Percentiles rank a stretch among this genome's conserved stretches.
These are phyloP conservation scores for Caenorhabditis briggsae DNA, from an alignment of 1,140 invertebrate species.

Conservation along the genomic window DNA sequence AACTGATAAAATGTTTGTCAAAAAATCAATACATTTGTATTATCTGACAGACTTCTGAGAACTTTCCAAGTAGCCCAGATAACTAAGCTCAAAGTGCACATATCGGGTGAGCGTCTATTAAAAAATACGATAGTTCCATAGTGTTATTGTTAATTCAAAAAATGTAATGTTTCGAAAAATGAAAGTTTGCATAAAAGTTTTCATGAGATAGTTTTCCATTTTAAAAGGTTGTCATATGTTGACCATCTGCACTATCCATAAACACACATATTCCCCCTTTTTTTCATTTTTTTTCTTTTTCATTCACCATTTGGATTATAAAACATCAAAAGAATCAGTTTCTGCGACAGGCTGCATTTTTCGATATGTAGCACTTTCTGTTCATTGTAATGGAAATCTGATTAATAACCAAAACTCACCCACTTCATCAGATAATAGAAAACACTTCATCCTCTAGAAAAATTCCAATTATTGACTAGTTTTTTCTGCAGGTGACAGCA, in stretches of 20 bases:
- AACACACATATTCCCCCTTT: not conserved
- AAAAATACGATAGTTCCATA: too few species aligned
- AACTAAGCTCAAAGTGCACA: too few species aligned
- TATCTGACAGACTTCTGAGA: too few species aligned
- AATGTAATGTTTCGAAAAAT: not conserved
- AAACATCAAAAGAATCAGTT: constrained; percentile 8
- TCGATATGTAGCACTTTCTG: not conserved
- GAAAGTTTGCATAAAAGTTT: not conserved
- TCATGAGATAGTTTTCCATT: not conserved
- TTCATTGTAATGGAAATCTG: not conserved
- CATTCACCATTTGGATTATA: constrained; percentile 7
- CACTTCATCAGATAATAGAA: not conserved
- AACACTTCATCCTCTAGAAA: not conserved
- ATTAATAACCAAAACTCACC: not conserved
- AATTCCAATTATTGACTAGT: constrained; percentile 13
- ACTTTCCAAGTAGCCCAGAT: too few species aligned
- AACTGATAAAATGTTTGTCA: too few species aligned
- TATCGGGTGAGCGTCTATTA: too few species aligned
- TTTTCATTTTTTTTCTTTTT: not conserved
- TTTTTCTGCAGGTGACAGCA: constrained; percentile 12
- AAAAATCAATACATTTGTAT: too few species aligned
- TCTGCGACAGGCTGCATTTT: not conserved
- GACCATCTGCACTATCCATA: constrained; percentile 6
- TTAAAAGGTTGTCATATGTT: constrained; percentile 2
- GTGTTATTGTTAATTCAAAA: not conserved